Conservation (phyloP, 2,888 invertebrate genomes). For the Pharmacophagus antenor region DNA sequence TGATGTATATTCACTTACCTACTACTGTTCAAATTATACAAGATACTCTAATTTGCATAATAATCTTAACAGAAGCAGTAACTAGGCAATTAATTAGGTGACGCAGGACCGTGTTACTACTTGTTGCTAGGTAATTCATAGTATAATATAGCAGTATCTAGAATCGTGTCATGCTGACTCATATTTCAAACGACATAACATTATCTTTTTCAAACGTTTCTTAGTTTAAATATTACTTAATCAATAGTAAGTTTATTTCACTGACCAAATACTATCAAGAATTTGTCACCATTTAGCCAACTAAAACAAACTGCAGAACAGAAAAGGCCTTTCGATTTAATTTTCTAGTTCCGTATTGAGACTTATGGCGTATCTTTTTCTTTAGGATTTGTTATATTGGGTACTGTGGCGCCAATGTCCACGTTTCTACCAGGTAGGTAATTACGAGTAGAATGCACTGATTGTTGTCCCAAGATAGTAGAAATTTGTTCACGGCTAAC, state of each 20-base stretch:
- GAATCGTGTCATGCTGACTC: neutral
- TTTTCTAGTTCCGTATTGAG: conserved; percentile 20
- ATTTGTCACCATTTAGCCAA: neutral
- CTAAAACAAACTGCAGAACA: neutral
- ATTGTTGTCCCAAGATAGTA: conserved; percentile 24
- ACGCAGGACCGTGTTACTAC: conserved; percentile 20
- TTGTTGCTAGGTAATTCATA: conserved; percentile 23
- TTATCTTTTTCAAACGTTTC: neutral
- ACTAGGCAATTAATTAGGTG: conserved; percentile 28
- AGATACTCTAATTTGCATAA: conserved; percentile 25
- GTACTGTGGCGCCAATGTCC: conserved; percentile 12
- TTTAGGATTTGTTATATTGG: conserved; percentile 18
- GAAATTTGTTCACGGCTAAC: conserved; percentile 22
- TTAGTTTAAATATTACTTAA: neutral
- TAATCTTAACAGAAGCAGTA: conserved; percentile 26
- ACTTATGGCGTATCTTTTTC: conserved; percentile 5
- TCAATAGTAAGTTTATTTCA: neutral
- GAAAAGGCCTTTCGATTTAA: conserved; percentile 9
- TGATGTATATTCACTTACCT: conserved; percentile 3
- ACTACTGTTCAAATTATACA: conserved; percentile 22
- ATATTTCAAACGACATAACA: neutral
- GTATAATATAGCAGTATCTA: neutral
- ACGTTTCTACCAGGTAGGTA: conserved; percentile 19
- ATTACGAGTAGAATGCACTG: conserved; percentile 21
- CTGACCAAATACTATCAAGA: too few relatives aligned